phyloP scores from a whole-genome alignment of 2,113 vertebrate genomes.

The Caloenas nicobarica region DNA sequence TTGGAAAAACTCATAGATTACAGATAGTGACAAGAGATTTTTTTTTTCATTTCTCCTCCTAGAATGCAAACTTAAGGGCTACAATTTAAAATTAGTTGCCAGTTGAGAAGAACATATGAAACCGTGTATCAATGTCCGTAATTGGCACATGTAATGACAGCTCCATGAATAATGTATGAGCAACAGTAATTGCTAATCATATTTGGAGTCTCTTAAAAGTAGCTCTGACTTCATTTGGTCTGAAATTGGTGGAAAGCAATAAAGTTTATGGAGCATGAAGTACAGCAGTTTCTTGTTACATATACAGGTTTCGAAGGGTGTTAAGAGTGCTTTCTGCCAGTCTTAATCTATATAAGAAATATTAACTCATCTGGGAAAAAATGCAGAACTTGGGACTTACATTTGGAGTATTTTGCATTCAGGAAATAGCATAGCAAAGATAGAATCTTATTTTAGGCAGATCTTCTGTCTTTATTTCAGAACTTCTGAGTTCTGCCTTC shows the following conservation, averaged over 20 bases:
- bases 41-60: neutral
- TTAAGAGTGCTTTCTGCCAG: neutral
- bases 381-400: neutral
- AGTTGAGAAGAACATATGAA: neutral
- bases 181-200: neutral
- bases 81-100: neutral
- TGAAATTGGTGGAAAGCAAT: neutral
- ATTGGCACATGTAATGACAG: neutral
- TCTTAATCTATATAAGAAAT: neutral
- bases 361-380: neutral
- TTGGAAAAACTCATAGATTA: neutral
- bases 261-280: neutral
- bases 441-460: neutral
- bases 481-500: neutral
- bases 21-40: accelerated
- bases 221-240: neutral
- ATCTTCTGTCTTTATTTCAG: neutral
- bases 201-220: neutral
- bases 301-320: neutral
- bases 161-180: neutral
- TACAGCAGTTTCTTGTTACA: neutral
- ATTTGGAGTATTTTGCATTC: neutral
- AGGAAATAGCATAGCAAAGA: neutral
- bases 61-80: neutral
- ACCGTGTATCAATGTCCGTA: neutral